Percentiles rank a stretch among this genome's conserved stretches.
These are phyloP conservation scores for Drosophila formosana DNA, from an alignment of 2,888 invertebrate genomes.

Conservation along the genomic window DNA sequence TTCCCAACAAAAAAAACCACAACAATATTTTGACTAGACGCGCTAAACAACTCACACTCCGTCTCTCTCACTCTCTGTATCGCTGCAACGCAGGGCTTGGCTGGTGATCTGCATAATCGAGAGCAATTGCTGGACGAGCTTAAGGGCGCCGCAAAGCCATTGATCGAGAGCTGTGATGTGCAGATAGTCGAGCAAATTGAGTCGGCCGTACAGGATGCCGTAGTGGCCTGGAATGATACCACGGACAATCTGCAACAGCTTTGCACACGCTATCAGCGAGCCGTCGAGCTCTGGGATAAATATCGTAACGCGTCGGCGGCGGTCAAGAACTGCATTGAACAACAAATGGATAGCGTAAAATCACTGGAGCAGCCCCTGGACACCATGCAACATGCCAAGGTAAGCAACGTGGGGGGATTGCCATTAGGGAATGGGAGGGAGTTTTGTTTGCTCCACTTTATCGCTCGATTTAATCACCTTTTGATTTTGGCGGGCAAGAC, in stretches of 20 bases:
- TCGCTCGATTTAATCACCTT: neutral
- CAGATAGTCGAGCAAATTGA: conserved; percentile 90
- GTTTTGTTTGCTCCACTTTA: conserved; percentile 8
- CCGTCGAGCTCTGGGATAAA: conserved; percentile 92
- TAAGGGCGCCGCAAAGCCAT: conserved; percentile 89
- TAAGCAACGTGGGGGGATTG: conserved; percentile 83
- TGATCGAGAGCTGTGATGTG: conserved; percentile 89
- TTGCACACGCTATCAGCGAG: conserved; percentile 92
- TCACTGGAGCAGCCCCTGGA: conserved; percentile 89
- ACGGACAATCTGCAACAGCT: conserved; percentile 91
- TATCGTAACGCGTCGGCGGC: conserved; percentile 92
- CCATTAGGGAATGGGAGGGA: neutral
- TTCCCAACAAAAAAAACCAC: neutral
- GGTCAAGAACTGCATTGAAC: conserved; percentile 91
- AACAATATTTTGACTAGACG: conserved; percentile 1
- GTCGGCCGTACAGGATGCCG: conserved; percentile 91
- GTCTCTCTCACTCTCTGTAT: conserved; percentile 1
- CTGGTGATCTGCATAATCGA: conserved; percentile 90
- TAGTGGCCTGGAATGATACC: conserved; percentile 92
- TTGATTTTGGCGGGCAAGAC: conserved; percentile 58
- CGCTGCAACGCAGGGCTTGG: conserved; percentile 87
- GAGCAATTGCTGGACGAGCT: conserved; percentile 91
- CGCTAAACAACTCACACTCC: conserved; percentile 13
- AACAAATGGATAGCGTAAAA: conserved; percentile 90
- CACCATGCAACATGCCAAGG: conserved; percentile 90